Evolutionary conservation across 2,113 vertebrate genomes (phyloP).

Genomic region (Saguinus imperator): DNA sequence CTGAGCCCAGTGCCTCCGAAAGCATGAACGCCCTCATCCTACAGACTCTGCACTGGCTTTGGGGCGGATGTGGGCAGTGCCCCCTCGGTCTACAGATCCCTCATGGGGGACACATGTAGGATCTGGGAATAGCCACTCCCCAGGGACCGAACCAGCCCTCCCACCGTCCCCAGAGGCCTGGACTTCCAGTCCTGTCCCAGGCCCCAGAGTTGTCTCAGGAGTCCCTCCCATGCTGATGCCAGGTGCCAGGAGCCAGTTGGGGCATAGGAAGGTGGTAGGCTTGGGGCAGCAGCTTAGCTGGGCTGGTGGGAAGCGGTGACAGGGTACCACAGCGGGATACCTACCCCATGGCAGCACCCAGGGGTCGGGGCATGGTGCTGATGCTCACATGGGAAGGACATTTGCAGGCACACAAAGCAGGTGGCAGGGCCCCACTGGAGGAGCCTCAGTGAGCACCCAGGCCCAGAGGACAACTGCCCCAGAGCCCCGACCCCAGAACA

Average conservation of each 20-base stretch:
- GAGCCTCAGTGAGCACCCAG: not conserved
- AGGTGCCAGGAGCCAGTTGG: not conserved
- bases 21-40: too few species aligned
- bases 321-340: too few species aligned
- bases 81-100: not conserved
- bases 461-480: not conserved
- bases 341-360: too few species aligned
- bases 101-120: rapidly evolving
- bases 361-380: not conserved
- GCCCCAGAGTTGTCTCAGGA: not conserved
- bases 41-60: not conserved
- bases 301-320: rapidly evolving
- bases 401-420: rapidly evolving
- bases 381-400: not conserved
- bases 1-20: not conserved
- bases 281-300: not conserved
- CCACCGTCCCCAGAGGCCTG: not conserved
- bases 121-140: not conserved
- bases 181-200: not conserved
- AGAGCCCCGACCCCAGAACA: not conserved
- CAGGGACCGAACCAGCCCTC: not conserved
- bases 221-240: not conserved
- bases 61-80: not conserved
- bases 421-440: rapidly evolving
- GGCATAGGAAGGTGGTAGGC: too few species aligned